phyloP scores from a whole-genome alignment of 1,140 invertebrate species.

The Chymomyza costata region DNA sequence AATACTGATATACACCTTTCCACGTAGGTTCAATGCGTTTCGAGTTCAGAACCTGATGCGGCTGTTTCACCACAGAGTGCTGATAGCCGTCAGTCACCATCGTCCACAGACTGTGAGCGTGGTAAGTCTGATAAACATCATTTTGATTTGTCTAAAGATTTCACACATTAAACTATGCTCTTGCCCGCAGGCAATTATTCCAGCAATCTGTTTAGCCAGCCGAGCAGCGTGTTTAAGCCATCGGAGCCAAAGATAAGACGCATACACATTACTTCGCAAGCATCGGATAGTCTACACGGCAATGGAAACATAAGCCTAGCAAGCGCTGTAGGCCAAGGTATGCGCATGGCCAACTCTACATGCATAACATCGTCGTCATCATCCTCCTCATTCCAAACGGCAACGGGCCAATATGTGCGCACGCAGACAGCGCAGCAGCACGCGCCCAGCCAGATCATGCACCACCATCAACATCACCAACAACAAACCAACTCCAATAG shows the following conservation, averaged over 20 bases:
- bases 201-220: slow-evolving; percentile 52
- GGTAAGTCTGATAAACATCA: slow-evolving; percentile 53
- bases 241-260: slow-evolving; percentile 68
- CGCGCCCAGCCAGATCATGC: slow-evolving; percentile 32
- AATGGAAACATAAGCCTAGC: slow-evolving; percentile 4
- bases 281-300: neutral
- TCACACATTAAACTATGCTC: neutral
- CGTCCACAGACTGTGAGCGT: slow-evolving; percentile 65
- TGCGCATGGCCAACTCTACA: slow-evolving; percentile 41
- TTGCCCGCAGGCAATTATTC: slow-evolving; percentile 19
- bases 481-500: slow-evolving; percentile 29
- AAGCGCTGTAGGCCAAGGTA: slow-evolving; percentile 50
- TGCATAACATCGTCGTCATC: slow-evolving; percentile 45
- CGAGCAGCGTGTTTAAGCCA: slow-evolving; percentile 61
- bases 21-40: slow-evolving; percentile 87
- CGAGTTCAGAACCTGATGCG: slow-evolving; percentile 86
- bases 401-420: neutral
- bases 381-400: slow-evolving; percentile 37
- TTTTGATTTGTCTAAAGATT: too few relatives aligned
- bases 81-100: slow-evolving; percentile 69
- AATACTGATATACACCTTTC: neutral
- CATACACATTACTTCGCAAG: slow-evolving; percentile 65
- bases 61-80: slow-evolving; percentile 72
- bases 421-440: neutral
- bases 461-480: slow-evolving; percentile 30